Conservation (phyloP, 2,797 vertebrate species). For the Amblyopsis hoosieri region DNA sequence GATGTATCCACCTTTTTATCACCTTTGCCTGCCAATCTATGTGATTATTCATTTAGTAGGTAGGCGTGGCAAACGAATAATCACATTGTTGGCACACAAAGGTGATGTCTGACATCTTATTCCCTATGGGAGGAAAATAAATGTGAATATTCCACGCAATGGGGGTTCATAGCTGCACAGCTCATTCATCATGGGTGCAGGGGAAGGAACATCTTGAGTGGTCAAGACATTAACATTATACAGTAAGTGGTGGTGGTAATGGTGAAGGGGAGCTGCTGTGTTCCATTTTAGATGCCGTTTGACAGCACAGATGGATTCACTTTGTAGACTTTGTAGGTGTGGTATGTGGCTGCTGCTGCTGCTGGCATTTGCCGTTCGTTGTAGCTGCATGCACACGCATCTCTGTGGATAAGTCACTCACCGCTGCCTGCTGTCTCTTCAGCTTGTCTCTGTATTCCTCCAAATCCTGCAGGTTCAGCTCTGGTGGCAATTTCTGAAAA, state of each 20-base stretch:
- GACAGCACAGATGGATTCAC: background rate
- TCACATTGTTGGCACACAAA: no score
- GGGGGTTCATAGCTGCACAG: no score
- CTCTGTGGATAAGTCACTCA: constrained; percentile 73
- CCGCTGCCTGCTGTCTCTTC: constrained; percentile 93
- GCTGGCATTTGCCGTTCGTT: background rate
- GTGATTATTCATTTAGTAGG: no score
- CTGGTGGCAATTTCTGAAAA: constrained; percentile 89
- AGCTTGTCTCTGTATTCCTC: constrained; percentile 94
- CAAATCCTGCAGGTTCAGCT: constrained; percentile 92
- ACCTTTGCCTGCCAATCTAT: no score
- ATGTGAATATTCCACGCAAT: no score
- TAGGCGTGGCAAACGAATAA: no score
- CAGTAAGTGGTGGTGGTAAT: background rate
- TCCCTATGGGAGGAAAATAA: no score
- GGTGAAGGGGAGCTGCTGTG: background rate
- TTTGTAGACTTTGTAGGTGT: background rate
- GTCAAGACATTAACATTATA: background rate
- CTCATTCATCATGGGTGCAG: no score
- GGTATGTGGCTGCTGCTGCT: background rate
- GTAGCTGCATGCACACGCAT: background rate
- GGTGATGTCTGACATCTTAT: no score
- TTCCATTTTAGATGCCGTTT: background rate
- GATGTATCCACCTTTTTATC: no score
- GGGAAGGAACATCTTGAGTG: background rate